Percentiles rank a stretch among this genome's conserved stretches.
phyloP scores from a whole-genome alignment of 2,113 vertebrate genomes.

The Petaurus breviceps region DNA sequence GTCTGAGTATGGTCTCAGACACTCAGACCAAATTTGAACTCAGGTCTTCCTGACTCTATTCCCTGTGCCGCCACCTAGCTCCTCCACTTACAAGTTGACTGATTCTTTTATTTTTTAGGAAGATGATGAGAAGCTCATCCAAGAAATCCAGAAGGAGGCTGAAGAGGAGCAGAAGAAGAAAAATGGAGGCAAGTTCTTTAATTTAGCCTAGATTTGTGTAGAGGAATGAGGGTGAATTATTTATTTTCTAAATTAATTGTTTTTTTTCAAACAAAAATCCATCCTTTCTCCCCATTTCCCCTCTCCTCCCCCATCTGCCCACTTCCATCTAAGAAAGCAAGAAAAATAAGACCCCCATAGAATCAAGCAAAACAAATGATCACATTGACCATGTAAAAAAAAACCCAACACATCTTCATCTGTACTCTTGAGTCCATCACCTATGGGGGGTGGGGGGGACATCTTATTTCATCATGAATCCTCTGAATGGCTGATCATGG shows the following conservation, averaged over 20 bases:
- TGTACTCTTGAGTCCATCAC: neutral
- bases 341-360: neutral
- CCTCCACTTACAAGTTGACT: neutral
- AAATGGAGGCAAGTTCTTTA: constrained; percentile 85
- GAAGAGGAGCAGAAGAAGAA: constrained; percentile 95
- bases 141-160: constrained; percentile 95
- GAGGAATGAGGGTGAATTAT: neutral
- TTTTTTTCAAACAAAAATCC: neutral
- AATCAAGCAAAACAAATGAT: neutral
- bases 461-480: neutral
- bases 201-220: neutral
- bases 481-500: neutral
- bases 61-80: neutral
- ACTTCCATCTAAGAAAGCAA: neutral
- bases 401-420: neutral
- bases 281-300: neutral
- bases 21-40: neutral
- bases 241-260: neutral
- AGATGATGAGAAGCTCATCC: constrained; percentile 95
- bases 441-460: neutral
- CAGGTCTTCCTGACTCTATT: neutral
- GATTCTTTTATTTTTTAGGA: constrained; percentile 83
- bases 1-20: too few relatives aligned
- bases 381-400: neutral
- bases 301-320: too few relatives aligned